Conservation (phyloP, 1,140 invertebrate genomes). For the Mya arenaria region DNA sequence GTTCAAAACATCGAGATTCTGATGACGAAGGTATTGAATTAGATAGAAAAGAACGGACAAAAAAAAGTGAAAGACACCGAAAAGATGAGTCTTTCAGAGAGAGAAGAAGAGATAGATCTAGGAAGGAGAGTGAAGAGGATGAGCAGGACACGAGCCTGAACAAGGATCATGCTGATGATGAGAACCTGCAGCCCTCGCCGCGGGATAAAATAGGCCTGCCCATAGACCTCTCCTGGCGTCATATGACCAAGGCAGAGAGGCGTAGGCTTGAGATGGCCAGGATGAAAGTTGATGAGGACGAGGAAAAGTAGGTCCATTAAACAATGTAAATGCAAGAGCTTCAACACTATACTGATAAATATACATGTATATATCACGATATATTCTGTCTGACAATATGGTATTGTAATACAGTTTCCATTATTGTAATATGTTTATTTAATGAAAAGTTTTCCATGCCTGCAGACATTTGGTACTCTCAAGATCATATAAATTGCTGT, state of each 20-base stretch:
- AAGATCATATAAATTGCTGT: no score
- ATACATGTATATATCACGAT: no score
- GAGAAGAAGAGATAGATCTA: constrained; percentile 21
- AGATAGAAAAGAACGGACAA: constrained; percentile 16
- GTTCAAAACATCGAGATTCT: constrained; percentile 31
- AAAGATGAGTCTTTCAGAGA: constrained; percentile 24
- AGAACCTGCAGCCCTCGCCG: constrained; percentile 22
- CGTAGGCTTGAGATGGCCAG: constrained; percentile 75
- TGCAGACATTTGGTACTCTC: no score
- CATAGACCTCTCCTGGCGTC: constrained; percentile 67
- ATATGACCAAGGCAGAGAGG: constrained; percentile 76
- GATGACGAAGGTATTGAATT: constrained; percentile 37
- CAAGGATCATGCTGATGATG: constrained; percentile 17
- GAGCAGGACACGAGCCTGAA: constrained; percentile 18
- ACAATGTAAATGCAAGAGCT: no score
- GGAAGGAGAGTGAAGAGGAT: constrained; percentile 33
- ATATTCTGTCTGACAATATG: no score
- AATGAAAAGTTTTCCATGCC: no score
- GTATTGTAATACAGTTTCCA: no score
- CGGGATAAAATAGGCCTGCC: constrained; percentile 63
- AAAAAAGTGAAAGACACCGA: constrained; percentile 13
- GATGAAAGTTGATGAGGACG: constrained; percentile 68
- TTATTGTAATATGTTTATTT: no score
- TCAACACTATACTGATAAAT: no score
- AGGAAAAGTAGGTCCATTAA: constrained; percentile 64